Percentiles rank a stretch among this genome's conserved stretches.
Conservation (phyloP, 2,113 vertebrate genomes). For the Anolis carolinensis region DNA sequence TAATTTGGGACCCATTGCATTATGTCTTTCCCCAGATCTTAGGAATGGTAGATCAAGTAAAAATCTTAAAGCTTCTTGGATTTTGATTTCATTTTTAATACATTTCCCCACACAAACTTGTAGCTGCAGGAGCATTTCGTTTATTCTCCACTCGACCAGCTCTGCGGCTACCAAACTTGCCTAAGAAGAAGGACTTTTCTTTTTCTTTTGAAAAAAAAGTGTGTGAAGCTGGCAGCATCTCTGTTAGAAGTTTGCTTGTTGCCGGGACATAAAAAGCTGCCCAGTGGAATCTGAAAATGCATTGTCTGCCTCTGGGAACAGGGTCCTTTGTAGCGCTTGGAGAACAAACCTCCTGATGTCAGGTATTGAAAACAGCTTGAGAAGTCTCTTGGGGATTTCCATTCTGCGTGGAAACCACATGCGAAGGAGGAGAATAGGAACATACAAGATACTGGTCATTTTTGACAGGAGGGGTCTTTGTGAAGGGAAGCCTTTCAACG, state of each 20-base stretch:
- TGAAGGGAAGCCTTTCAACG: neutral
- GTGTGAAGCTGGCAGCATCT: neutral
- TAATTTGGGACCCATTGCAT: neutral
- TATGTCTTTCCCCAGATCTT: neutral
- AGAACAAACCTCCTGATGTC: constrained; percentile 6
- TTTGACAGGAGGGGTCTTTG: neutral
- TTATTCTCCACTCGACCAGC: neutral
- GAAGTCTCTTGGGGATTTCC: neutral
- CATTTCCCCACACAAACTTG: neutral
- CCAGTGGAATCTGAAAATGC: constrained; percentile 5
- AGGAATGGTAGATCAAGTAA: neutral
- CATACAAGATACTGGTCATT: neutral
- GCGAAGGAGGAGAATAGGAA: neutral
- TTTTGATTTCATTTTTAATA: neutral
- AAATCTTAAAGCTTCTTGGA: neutral
- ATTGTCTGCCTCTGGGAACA: constrained; percentile 20
- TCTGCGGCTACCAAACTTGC: neutral
- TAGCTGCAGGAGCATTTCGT: neutral
- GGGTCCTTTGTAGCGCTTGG: neutral
- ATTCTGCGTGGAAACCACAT: neutral
- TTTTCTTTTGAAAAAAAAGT: neutral
- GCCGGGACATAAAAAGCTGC: constrained; percentile 15
- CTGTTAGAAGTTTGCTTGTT: constrained; percentile 5
- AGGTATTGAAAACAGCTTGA: neutral
- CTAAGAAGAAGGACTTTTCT: neutral